A percentile compares a stretch with the other conserved stretches of the same genome.
phyloP scores from a whole-genome alignment of 2,113 vertebrate species.

The Pachycephala philippinensis region DNA sequence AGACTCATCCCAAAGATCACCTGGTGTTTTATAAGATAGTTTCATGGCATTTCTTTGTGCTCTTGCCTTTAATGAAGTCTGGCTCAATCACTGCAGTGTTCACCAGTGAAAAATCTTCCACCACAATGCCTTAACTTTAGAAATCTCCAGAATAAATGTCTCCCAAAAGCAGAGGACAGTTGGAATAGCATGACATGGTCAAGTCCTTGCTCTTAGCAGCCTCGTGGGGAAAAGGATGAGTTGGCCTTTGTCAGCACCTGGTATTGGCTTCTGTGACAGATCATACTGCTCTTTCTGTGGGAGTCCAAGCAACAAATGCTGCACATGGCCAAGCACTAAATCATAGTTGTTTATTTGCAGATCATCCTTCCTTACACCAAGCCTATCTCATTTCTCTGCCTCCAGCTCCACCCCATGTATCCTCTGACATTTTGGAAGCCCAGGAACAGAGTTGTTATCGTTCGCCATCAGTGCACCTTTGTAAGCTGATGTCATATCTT shows the following conservation, averaged over 20 bases:
- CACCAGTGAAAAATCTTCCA: background rate
- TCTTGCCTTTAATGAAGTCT: background rate
- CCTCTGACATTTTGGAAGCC: background rate
- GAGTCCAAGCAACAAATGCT: background rate
- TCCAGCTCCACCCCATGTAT: background rate
- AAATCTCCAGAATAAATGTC: background rate
- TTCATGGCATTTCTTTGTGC: background rate
- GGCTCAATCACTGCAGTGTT: background rate
- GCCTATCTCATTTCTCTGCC: background rate
- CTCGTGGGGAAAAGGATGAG: background rate
- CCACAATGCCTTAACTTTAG: background rate
- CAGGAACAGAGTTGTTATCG: background rate
- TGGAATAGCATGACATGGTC: background rate
- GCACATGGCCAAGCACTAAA: background rate
- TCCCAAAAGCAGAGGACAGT: background rate
- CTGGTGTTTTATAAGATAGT: background rate
- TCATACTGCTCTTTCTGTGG: background rate
- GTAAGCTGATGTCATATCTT: background rate
- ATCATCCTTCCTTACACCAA: background rate
- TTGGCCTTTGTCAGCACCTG: background rate
- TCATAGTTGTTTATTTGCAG: background rate
- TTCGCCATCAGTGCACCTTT: background rate
- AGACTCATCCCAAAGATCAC: background rate
- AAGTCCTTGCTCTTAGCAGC: background rate
- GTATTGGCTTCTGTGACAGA: background rate